Conservation (phyloP, 1,140 invertebrate species). For the Nomia melanderi region DNA sequence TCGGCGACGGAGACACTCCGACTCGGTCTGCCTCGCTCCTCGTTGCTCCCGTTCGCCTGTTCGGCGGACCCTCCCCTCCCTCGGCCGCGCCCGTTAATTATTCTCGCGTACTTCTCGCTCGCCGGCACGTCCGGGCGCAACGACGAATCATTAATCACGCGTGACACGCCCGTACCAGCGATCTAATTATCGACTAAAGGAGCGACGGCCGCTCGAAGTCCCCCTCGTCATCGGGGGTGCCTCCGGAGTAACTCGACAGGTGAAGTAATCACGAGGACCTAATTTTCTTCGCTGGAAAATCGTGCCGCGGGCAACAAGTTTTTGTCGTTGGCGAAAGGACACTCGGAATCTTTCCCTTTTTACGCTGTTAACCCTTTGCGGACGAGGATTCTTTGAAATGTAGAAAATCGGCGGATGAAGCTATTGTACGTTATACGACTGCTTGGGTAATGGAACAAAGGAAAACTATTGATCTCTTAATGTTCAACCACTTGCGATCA, state of each 20-base stretch:
- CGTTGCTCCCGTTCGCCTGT: not conserved
- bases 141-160: conserved; percentile 56
- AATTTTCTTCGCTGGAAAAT: not conserved
- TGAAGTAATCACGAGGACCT: not conserved
- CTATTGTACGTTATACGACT: no score
- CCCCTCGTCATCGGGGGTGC: not conserved
- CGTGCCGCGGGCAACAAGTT: not conserved
- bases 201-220: conserved; percentile 4
- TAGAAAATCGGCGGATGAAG: no score
- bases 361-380: no score
- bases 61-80: not conserved
- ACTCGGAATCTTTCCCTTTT: no score
- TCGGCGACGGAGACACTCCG: not conserved
- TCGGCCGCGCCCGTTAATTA: conserved; percentile 55
- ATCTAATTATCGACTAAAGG: conserved; percentile 54
- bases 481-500: no score
- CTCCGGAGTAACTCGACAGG: conserved; percentile 5
- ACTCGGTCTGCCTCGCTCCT: not conserved
- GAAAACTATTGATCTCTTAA: no score
- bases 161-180: conserved; percentile 34
- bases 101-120: conserved; percentile 43
- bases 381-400: no score
- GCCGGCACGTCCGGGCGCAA: conserved; percentile 6
- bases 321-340: not conserved
- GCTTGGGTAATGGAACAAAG: no score